Base-by-base conservation (phyloP, 1,140 invertebrate genomes). In the Drosophila takahashii region DNA sequence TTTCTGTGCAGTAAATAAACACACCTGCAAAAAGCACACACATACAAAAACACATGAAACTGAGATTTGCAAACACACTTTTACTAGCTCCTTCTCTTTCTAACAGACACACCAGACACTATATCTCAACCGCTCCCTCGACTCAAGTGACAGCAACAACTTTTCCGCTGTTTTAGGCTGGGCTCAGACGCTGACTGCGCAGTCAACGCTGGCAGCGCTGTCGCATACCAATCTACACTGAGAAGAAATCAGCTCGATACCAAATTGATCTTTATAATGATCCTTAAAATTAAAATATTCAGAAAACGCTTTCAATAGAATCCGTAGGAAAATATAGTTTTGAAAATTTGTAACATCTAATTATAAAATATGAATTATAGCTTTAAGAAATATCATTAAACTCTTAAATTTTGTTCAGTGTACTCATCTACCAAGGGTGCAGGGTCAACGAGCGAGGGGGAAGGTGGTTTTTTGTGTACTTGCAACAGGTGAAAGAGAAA, bases 61-160 rank as follows among this genome's bases (percentile, higher is more conserved):
- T 29, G 16, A 61, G 36, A 66, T 71, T 70, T 71, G 67, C 64
- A 71, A 71, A 37, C 62, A 54, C 61, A 29, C 60, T 64, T 53
- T 59, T 36, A 18, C 26, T 50, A 45, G 50, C 56, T 48, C 32
- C 32, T 50, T 39, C 26, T 22, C 50, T 47, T n/a, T 58, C 52
- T 10, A 39, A 61, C 47, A 45, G 22, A 27, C 22, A 51, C 36
- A 67, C 59, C 32, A 64, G 44, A 67, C 59, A 67, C 64, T 67
- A 75, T 37, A 75, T 37, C 51, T 58, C 53, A 87, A 72, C 79
- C 84, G 84, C 84, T 87, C 84, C 84, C 84, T 79, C 72, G 76
- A 70, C 79, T 87, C 78, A 73, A 87, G 69, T 83, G 77, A 87
- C 83, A 89, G 79, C 64, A 64, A 86, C 83, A 76, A 81, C 70